Percentiles rank a stretch among this genome's conserved stretches.
Conservation (phyloP, 2,113 vertebrate species). For the Oncorhynchus gorbuscha region DNA sequence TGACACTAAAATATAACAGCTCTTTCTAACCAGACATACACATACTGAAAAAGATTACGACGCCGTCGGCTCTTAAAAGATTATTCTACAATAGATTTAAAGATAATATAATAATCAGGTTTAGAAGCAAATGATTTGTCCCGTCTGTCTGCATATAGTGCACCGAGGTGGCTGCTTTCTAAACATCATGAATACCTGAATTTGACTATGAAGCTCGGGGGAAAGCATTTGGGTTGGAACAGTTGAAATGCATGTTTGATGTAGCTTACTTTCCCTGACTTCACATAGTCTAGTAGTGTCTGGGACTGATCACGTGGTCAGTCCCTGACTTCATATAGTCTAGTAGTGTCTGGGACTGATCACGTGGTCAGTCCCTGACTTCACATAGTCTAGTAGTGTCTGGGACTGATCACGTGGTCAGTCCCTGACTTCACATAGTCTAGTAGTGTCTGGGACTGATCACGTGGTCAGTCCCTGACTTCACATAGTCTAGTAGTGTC, state of each 20-base stretch:
- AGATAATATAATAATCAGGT: constrained; percentile 59
- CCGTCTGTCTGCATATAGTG: constrained; percentile 63
- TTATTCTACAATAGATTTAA: constrained; percentile 73
- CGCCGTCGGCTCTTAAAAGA: constrained; percentile 58
- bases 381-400: constrained; percentile 35
- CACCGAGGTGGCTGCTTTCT: constrained; percentile 55
- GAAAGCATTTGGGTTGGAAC: constrained; percentile 43
- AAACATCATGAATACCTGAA: constrained; percentile 46
- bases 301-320: constrained; percentile 27
- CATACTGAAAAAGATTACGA: constrained; percentile 53
- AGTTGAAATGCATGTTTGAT: constrained; percentile 49
- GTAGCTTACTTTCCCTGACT: constrained; percentile 66
- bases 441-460: constrained; percentile 11
- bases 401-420: not conserved
- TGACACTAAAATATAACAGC: constrained; percentile 52
- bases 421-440: constrained; percentile 63
- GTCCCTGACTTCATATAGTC: not conserved
- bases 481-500: constrained; percentile 34
- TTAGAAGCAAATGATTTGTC: constrained; percentile 40
- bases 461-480: constrained; percentile 58
- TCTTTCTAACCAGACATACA: constrained; percentile 48
- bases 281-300: constrained; percentile 34
- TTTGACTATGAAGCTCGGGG: constrained; percentile 11
- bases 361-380: constrained; percentile 58
- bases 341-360: constrained; percentile 4